Evolutionary conservation across 2,113 vertebrate genomes (phyloP).

Genomic region (Tetrao urogallus): DNA sequence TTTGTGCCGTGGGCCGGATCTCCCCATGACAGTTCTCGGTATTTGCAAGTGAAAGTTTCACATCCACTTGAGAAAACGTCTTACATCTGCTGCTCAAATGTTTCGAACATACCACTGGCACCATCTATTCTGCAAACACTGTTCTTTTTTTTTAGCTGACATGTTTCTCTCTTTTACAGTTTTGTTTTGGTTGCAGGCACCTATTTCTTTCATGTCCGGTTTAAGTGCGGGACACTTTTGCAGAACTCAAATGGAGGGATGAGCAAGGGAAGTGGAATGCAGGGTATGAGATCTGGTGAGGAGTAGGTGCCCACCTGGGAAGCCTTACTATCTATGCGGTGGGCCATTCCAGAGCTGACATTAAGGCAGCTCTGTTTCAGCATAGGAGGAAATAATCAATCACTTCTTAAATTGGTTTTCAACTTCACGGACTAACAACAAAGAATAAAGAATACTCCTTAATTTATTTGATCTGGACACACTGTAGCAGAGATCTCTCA

Average conservation of each 20-base stretch:
- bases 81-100: background rate
- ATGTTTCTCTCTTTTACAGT: background rate
- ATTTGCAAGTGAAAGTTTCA: background rate
- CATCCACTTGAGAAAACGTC: background rate
- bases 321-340: background rate
- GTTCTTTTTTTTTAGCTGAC: background rate
- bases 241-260: constrained; percentile 30
- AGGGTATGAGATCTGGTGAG: background rate
- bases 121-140: background rate
- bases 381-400: background rate
- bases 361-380: constrained; percentile 7
- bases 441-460: background rate
- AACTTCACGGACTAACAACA: background rate
- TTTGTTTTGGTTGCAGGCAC: constrained; percentile 19
- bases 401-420: background rate
- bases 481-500: background rate
- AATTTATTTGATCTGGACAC: background rate
- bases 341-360: background rate
- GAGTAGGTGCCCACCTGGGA: background rate
- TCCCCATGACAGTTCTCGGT: background rate
- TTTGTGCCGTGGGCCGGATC: background rate
- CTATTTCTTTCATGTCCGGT: constrained; percentile 34
- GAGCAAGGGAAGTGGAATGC: constrained; percentile 29
- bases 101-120: background rate
- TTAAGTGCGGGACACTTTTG: constrained; percentile 27